Conservation (phyloP, 1,140 invertebrate genomes). For the Zaprionus lachaisei region DNA sequence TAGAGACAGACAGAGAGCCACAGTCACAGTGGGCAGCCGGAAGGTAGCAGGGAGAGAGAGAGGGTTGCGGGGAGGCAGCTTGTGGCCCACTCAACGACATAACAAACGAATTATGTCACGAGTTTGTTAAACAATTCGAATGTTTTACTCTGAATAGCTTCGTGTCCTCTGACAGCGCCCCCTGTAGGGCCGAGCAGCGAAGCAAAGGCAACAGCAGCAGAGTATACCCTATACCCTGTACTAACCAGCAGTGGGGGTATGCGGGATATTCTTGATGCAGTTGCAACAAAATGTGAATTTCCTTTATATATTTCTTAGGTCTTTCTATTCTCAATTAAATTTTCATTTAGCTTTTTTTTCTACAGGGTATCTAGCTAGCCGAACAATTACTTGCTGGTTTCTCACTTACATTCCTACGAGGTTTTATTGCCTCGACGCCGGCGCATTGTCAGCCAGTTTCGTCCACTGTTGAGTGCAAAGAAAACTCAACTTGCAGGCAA, state of each 20-base stretch:
- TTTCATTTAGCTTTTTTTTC: background rate
- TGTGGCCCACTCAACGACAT: slow-evolving; percentile 42
- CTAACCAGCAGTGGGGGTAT: background rate
- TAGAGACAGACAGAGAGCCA: background rate
- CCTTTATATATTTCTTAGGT: too few relatives aligned
- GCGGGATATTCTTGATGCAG: rapidly evolving
- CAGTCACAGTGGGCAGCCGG: background rate
- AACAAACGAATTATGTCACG: slow-evolving; percentile 63
- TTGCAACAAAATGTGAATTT: too few relatives aligned
- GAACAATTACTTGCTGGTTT: rapidly evolving
- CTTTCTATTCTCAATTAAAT: background rate
- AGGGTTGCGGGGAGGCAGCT: background rate
- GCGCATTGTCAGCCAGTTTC: slow-evolving; percentile 40
- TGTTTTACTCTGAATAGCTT: slow-evolving; percentile 43
- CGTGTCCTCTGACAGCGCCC: background rate
- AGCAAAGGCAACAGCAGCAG: slow-evolving; percentile 8
- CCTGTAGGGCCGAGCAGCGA: slow-evolving; percentile 29
- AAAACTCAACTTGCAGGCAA: slow-evolving; percentile 11
- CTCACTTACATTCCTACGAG: background rate
- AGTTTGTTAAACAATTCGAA: slow-evolving; percentile 63
- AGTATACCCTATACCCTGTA: slow-evolving; percentile 12
- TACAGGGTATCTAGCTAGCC: slow-evolving; percentile 13
- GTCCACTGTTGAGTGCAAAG: slow-evolving; percentile 17
- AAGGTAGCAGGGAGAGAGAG: too few relatives aligned
- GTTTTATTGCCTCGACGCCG: slow-evolving; percentile 72